A percentile compares a stretch with the other conserved stretches of the same genome.
Evolutionary conservation across 2,888 invertebrate genomes (phyloP).

Genomic region (Prosapia bicincta): DNA sequence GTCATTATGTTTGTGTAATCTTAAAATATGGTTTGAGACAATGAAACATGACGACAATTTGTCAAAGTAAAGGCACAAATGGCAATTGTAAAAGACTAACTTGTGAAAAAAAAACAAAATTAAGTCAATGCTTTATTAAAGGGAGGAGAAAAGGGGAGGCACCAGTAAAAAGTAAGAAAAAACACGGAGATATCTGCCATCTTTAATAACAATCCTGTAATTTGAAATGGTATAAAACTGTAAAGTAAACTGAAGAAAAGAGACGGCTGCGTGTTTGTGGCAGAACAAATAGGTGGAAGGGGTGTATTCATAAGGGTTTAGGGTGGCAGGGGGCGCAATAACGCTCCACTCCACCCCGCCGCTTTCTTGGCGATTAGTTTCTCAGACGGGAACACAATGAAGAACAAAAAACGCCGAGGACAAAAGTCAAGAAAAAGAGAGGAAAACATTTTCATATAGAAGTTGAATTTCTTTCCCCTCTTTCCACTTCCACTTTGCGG

Average conservation of each 20-base stretch:
- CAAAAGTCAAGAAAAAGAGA: conserved; percentile 1
- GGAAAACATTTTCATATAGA: not conserved
- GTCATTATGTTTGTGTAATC: no score
- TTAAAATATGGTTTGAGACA: no score
- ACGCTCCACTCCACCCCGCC: not conserved
- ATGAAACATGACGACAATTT: no score
- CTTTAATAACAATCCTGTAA: conserved; percentile 2
- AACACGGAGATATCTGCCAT: not conserved
- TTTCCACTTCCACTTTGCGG: not conserved
- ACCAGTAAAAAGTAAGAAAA: not conserved
- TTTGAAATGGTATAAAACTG: not conserved
- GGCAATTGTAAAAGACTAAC: not conserved
- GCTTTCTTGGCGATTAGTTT: conserved; percentile 2
- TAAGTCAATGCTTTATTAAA: not conserved
- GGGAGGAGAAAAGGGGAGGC: not conserved
- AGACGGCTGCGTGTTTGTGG: not conserved
- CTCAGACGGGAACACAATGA: not conserved
- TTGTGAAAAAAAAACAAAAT: not conserved
- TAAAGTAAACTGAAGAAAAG: not conserved
- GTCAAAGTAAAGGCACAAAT: not conserved
- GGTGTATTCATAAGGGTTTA: not conserved
- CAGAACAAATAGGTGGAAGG: conserved; percentile 2
- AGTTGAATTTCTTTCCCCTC: not conserved
- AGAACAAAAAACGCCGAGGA: not conserved
- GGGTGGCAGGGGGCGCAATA: not conserved